Percentiles rank a stretch among this genome's conserved stretches.
Conservation (phyloP, 1,140 invertebrate species). For the Drosophila nasuta region DNA sequence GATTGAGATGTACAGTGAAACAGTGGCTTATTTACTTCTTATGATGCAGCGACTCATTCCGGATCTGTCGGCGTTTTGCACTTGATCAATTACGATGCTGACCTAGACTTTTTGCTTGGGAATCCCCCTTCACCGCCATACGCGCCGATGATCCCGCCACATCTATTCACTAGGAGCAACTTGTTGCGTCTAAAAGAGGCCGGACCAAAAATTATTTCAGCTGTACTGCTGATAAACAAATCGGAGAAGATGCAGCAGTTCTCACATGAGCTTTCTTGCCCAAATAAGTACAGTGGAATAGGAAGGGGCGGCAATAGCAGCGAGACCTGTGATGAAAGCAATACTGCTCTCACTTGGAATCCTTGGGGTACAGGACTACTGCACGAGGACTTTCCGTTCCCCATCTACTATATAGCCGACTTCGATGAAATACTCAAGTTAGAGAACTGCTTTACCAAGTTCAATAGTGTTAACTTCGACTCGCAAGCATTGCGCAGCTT, state of each 20-base stretch:
- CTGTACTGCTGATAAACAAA: conserved; percentile 86
- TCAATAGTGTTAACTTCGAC: conserved; percentile 86
- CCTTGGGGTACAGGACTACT: conserved; percentile 90
- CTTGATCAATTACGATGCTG: conserved; percentile 87
- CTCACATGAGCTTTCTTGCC: conserved; percentile 93
- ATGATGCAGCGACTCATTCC: conserved; percentile 86
- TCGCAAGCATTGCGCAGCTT: conserved; percentile 89
- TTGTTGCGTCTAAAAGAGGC: conserved; percentile 85
- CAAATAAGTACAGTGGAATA: conserved; percentile 90
- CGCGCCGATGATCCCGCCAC: conserved; percentile 88
- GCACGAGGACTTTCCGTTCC: conserved; percentile 92
- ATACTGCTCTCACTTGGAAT: conserved; percentile 90
- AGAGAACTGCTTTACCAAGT: conserved; percentile 87
- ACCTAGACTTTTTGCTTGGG: conserved; percentile 90
- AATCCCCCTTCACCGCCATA: conserved; percentile 90
- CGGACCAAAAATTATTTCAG: conserved; percentile 86
- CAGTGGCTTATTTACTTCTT: background rate
- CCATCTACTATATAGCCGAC: conserved; percentile 91
- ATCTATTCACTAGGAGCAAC: conserved; percentile 87
- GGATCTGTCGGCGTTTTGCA: conserved; percentile 95
- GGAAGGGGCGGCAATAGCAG: conserved; percentile 77
- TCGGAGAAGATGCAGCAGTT: conserved; percentile 84
- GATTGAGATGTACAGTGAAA: background rate
- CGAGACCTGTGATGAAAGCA: conserved; percentile 79
- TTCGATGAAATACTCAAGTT: conserved; percentile 87